Evolutionary conservation across 2,888 invertebrate species (phyloP), one percentile per base, ranked within the genome.

Genomic region (Watsonalla cultraria): DNA sequence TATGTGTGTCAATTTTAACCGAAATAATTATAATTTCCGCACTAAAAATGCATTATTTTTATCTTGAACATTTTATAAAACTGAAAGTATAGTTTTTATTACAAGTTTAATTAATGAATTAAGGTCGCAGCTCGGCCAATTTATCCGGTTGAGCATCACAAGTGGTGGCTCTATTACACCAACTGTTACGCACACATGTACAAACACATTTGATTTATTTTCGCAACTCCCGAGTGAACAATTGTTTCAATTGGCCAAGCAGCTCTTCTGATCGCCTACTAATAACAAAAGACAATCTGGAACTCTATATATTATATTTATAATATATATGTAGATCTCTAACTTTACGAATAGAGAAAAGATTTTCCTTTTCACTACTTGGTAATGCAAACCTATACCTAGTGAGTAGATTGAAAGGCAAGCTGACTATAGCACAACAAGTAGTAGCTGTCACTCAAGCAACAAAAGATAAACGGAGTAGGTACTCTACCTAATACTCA

Each of bases 231-330:
- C 24, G 24, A 24, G 24, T 24, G 24, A 24, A 60, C 80, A 82
- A 83, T 82, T 82, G 78, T 60, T 72, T 72, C 80, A 84, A 82
- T 83, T 83, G 84, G 60, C 60, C 8, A 8, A 37, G 5, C 11
- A 42, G 24, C 24, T 24, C 24, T 24, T 24, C 4, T 1, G 24
- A 24, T 24, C 24, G 24, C 4, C 24, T 24, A 24, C 24, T 24
- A 24, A 24, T 24, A 24, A 24, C 24, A n/a, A n/a, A n/a, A n/a
- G n/a, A n/a, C n/a, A n/a, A n/a, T n/a, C n/a, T n/a, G n/a, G n/a
- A n/a, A n/a, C n/a, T n/a, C n/a, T n/a, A n/a, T n/a, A n/a, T n/a
- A n/a, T n/a, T n/a, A n/a, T n/a, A n/a, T n/a, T n/a, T n/a, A 24
- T 24, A 24, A 24, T 24, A 24, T 24, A 4, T 24, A 24, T 24